Evolutionary conservation across 2,888 invertebrate species (phyloP).

Genomic region (Amphipoea lucens): DNA sequence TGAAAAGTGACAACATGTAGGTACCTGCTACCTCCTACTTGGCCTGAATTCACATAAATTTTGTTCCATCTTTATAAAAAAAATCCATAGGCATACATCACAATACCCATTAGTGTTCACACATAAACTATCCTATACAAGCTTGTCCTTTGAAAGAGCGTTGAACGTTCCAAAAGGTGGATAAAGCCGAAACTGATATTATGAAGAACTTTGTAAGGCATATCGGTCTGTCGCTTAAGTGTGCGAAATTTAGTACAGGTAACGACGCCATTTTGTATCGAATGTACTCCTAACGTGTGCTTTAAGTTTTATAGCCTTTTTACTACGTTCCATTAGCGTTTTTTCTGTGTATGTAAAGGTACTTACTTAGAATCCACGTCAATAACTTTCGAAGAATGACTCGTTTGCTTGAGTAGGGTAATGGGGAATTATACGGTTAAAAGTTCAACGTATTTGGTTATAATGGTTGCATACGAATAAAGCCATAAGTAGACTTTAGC

Average conservation of each 20-base stretch:
- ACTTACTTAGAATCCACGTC: constrained; percentile 70
- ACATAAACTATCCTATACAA: constrained; percentile 41
- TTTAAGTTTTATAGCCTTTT: constrained; percentile 72
- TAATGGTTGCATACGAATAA: constrained; percentile 17
- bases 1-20: background rate
- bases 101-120: constrained; percentile 37
- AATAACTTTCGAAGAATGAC: constrained; percentile 58
- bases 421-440: constrained; percentile 40
- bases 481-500: background rate
- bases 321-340: constrained; percentile 64
- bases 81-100: constrained; percentile 12
- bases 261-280: constrained; percentile 75
- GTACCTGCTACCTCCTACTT: background rate
- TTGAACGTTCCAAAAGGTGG: constrained; percentile 40
- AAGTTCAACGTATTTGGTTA: constrained; percentile 28
- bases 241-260: constrained; percentile 72
- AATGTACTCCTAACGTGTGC: constrained; percentile 64
- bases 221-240: constrained; percentile 67
- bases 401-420: constrained; percentile 31
- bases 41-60: background rate
- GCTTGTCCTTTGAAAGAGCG: constrained; percentile 37
- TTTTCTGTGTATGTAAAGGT: constrained; percentile 51
- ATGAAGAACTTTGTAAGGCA: constrained; percentile 54
- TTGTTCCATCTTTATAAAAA: background rate
- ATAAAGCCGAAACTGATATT: constrained; percentile 57